A percentile compares a stretch with the other conserved stretches of the same genome.
These are phyloP conservation scores for Brenthis hecate DNA, from an alignment of 2,888 invertebrate species.

Conservation along the genomic window DNA sequence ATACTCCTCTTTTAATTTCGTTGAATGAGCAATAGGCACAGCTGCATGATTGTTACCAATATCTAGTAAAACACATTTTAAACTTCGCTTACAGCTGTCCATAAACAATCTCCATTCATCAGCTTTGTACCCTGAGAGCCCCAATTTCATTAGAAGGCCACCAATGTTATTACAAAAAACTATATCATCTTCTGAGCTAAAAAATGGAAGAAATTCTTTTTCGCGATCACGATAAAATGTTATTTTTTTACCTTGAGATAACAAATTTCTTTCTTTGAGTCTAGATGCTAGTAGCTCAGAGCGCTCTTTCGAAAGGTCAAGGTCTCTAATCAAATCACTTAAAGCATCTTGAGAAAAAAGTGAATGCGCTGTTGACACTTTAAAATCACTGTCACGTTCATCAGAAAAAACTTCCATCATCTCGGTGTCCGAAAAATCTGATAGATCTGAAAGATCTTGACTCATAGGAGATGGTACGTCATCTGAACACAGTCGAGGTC, in stretches of 20 bases:
- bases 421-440: constrained; percentile 1
- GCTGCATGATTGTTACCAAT: constrained; percentile 34
- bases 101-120: constrained; percentile 25
- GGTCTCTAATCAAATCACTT: constrained; percentile 30
- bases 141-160: constrained; percentile 23
- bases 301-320: constrained; percentile 23
- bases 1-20: constrained; percentile 28
- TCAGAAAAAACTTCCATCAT: background rate
- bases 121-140: constrained; percentile 11
- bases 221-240: constrained; percentile 26
- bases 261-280: constrained; percentile 32
- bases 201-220: constrained; percentile 12
- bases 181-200: constrained; percentile 17
- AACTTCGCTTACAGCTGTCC: constrained; percentile 25
- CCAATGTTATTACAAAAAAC: constrained; percentile 25
- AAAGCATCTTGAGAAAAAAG: constrained; percentile 29
- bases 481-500: constrained; percentile 1
- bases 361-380: constrained; percentile 10
- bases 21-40: constrained; percentile 26
- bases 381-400: background rate
- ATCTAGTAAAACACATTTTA: constrained; percentile 34
- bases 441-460: constrained; percentile 16
- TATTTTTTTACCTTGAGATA: constrained; percentile 22
- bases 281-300: constrained; percentile 27
- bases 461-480: constrained; percentile 8